phyloP scores from a whole-genome alignment of 92 coral and sea anemone species.

The Palythoa heliodiscus region DNA sequence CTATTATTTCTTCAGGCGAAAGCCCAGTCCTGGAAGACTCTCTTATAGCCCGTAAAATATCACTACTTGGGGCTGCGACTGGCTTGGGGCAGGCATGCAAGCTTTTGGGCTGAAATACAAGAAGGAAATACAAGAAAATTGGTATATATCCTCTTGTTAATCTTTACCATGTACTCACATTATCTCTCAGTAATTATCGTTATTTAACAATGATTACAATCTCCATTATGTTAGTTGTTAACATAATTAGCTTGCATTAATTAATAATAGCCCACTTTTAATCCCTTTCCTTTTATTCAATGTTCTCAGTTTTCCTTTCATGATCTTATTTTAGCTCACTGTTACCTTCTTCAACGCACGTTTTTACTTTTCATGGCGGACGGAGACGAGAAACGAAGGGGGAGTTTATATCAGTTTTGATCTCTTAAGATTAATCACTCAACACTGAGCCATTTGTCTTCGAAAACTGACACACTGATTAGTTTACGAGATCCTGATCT shows the following conservation, averaged over 20 bases:
- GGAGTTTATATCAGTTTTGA: not conserved
- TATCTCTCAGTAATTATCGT: not conserved
- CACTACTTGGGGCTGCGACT: slow-evolving; percentile 75
- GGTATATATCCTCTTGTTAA: slow-evolving; percentile 14
- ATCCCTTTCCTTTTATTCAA: not conserved
- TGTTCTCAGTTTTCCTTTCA: not conserved
- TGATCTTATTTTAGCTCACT: not conserved
- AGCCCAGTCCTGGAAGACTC: slow-evolving; percentile 50
- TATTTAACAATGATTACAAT: not conserved
- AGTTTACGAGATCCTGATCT: not conserved
- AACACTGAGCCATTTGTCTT: not conserved
- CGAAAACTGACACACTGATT: not conserved
- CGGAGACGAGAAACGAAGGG: not conserved
- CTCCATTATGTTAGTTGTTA: slow-evolving; percentile 22
- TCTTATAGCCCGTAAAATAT: slow-evolving; percentile 73
- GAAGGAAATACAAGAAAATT: slow-evolving; percentile 51
- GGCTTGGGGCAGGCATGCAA: slow-evolving; percentile 76
- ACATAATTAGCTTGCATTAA: not conserved
- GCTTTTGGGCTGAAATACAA: slow-evolving; percentile 79
- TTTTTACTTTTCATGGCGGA: not conserved
- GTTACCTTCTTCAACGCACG: not conserved
- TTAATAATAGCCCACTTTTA: not conserved
- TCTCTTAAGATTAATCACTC: not conserved
- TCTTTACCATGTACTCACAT: slow-evolving; percentile 10
- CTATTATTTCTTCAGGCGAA: slow-evolving; percentile 43